These are phyloP conservation scores for Amphiprion ocellaris DNA, from an alignment of 2,113 vertebrate species.

Conservation along the genomic window DNA sequence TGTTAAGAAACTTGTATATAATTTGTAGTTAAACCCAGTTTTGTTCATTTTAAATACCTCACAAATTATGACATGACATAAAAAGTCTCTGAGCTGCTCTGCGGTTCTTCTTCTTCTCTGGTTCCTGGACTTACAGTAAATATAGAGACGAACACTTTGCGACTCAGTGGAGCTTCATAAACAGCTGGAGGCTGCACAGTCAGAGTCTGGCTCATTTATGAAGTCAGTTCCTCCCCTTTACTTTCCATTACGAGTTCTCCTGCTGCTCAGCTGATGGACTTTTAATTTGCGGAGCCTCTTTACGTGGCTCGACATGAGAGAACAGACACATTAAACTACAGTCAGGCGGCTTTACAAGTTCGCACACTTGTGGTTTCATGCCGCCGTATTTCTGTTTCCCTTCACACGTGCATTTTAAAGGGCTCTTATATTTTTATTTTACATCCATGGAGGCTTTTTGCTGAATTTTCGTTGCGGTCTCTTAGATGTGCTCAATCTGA, in stretches of 20 bases:
- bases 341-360: slow-evolving; percentile 45
- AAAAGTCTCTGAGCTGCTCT: slow-evolving; percentile 1
- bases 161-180: slow-evolving; percentile 20
- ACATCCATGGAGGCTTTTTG: background rate
- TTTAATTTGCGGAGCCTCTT: slow-evolving; percentile 69
- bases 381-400: slow-evolving; percentile 37
- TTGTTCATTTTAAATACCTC: background rate
- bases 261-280: slow-evolving; percentile 55
- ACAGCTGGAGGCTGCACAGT: slow-evolving; percentile 21
- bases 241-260: slow-evolving; percentile 62
- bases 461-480: slow-evolving; percentile 42
- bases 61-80: background rate
- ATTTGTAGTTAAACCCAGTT: background rate
- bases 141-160: background rate
- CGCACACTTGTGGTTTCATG: slow-evolving; percentile 39
- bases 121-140: background rate
- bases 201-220: slow-evolving; percentile 34
- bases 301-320: slow-evolving; percentile 46
- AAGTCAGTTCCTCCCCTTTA: slow-evolving; percentile 47
- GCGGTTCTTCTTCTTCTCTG: background rate
- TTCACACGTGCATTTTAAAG: slow-evolving; percentile 32
- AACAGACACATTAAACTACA: slow-evolving; percentile 48
- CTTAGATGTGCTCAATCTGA: slow-evolving; percentile 37
- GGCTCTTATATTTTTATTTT: slow-evolving; percentile 25
- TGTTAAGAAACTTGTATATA: background rate